These are phyloP conservation scores for Microctonus aethiopoides DNA, from an alignment of 2,888 invertebrate species.

Conservation along the genomic window DNA sequence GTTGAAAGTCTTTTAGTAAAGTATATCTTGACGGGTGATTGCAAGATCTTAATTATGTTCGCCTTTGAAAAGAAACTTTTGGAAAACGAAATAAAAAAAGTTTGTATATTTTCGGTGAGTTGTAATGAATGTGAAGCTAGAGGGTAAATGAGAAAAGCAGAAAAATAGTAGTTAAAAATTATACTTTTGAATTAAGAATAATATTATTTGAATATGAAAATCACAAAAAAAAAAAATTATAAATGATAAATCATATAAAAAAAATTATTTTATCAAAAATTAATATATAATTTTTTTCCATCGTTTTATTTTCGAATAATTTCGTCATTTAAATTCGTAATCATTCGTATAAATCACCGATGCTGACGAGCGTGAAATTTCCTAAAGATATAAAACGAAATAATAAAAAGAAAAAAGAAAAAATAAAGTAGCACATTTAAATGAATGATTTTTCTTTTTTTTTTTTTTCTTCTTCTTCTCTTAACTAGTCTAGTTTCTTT, in stretches of 20 bases:
- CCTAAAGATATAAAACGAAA: not conserved
- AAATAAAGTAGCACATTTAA: not conserved
- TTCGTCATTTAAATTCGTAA: not conserved
- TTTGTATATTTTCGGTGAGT: not conserved
- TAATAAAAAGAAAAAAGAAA: not conserved
- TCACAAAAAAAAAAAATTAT: not conserved
- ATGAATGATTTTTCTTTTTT: no score
- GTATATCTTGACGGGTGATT: conserved; percentile 5
- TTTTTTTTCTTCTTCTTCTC: no score
- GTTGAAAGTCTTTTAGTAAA: not conserved
- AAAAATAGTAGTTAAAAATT: not conserved
- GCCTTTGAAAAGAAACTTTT: conserved; percentile 14
- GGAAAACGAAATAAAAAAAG: not conserved
- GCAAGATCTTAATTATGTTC: conserved; percentile 14
- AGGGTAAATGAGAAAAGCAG: not conserved
- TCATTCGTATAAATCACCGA: not conserved
- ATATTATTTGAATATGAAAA: not conserved
- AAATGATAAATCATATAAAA: not conserved
- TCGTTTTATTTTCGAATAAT: not conserved
- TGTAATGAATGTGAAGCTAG: not conserved
- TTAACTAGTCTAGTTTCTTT: conserved; percentile 3
- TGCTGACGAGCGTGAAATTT: not conserved
- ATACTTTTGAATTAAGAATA: not conserved
- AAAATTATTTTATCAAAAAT: not conserved
- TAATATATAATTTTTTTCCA: not conserved